Evolutionary conservation across 2,888 invertebrate species (phyloP).

Genomic region (Drosophila merina): DNA sequence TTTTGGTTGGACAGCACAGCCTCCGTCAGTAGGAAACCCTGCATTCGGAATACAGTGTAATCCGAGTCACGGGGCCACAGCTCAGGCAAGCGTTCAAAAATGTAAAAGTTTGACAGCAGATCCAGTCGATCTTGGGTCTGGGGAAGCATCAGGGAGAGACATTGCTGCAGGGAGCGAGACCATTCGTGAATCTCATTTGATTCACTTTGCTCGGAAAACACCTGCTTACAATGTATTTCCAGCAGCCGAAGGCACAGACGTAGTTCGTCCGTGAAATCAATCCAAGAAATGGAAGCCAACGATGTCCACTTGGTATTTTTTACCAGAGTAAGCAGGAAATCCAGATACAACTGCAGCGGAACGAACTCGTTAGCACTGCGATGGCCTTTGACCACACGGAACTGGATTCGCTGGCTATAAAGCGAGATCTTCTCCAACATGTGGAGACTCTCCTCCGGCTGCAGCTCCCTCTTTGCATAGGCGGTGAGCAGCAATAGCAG

Average conservation of each 20-base stretch:
- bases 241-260: conserved; percentile 67
- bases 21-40: conserved; percentile 83
- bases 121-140: conserved; percentile 85
- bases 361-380: conserved; percentile 84
- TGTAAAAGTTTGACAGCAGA: conserved; percentile 86
- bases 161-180: conserved; percentile 80
- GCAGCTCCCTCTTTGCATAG: conserved; percentile 61
- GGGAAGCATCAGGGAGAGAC: conserved; percentile 84
- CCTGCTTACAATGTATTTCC: conserved; percentile 52
- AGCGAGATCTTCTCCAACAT: conserved; percentile 61
- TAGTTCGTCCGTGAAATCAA: conserved; percentile 43
- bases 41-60: conserved; percentile 85
- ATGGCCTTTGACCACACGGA: conserved; percentile 60
- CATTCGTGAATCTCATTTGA: conserved; percentile 64
- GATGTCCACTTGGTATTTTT: conserved; percentile 83
- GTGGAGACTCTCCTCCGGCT: conserved; percentile 53
- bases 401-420: conserved; percentile 56
- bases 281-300: conserved; percentile 75
- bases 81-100: conserved; percentile 64
- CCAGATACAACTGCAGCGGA: conserved; percentile 86
- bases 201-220: conserved; percentile 40
- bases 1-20: conserved; percentile 50
- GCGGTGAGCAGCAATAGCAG: conserved; percentile 74
- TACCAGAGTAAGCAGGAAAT: conserved; percentile 85
- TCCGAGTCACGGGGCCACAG: conserved; percentile 66